phyloP scores from a whole-genome alignment of 2,113 vertebrate genomes.

The Lipophrys pholis region DNA sequence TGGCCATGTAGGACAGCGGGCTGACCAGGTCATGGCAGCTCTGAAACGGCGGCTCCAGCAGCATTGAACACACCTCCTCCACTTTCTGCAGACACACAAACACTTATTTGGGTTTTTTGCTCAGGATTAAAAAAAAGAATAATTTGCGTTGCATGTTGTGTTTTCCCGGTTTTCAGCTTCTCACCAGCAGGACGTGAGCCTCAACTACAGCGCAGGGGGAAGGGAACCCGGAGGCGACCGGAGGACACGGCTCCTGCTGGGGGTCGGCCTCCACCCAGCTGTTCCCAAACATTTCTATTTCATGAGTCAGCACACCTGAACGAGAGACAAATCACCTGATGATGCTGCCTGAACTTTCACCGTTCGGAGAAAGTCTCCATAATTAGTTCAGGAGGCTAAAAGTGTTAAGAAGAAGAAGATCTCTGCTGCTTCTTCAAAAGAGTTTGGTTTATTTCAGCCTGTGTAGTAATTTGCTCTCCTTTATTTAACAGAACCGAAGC shows the following conservation, averaged over 20 bases:
- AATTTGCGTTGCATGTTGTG: neutral
- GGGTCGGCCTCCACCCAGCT: conserved; percentile 92
- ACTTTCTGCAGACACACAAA: conserved; percentile 79
- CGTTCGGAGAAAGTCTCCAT: too few relatives aligned
- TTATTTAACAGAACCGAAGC: too few relatives aligned
- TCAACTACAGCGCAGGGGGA: conserved; percentile 88
- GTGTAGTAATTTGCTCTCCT: too few relatives aligned
- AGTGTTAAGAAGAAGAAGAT: too few relatives aligned
- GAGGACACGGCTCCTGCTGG: conserved; percentile 64
- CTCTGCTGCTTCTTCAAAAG: too few relatives aligned
- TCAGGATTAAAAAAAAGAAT: too few relatives aligned
- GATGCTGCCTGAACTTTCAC: too few relatives aligned
- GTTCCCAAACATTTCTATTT: conserved; percentile 91
- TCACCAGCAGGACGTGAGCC: conserved; percentile 84
- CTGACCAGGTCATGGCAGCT: conserved; percentile 93
- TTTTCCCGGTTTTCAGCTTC: neutral
- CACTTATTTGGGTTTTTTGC: neutral
- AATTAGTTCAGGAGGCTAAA: too few relatives aligned
- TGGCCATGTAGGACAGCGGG: conserved; percentile 92
- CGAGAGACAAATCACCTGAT: neutral
- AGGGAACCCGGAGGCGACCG: conserved; percentile 75
- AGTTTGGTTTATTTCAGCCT: too few relatives aligned
- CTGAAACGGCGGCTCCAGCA: conserved; percentile 88
- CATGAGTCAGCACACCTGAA: conserved; percentile 89
- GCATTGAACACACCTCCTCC: conserved; percentile 83